These are phyloP conservation scores for Micromys minutus DNA, from an alignment of 2,113 vertebrate genomes.

Conservation along the genomic window DNA sequence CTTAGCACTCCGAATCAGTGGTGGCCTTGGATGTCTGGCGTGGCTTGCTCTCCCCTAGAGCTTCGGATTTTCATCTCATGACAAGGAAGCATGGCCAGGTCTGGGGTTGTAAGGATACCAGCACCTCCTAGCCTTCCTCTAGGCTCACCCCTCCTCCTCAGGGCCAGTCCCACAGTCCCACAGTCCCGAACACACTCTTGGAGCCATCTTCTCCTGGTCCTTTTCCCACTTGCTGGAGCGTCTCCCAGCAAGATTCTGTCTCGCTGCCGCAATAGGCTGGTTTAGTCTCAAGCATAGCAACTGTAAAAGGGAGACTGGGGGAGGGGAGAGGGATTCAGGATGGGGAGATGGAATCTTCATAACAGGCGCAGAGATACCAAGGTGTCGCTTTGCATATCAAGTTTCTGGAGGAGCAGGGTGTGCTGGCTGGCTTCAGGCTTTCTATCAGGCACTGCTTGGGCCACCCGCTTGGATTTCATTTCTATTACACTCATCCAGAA, in stretches of 20 bases:
- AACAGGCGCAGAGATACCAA: background rate
- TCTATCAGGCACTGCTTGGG: background rate
- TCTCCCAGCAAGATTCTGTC: background rate
- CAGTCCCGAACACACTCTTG: background rate
- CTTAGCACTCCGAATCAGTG: background rate
- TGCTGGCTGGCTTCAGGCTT: background rate
- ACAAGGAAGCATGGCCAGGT: background rate
- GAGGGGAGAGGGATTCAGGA: background rate
- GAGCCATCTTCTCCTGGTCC: background rate
- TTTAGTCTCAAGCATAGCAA: background rate
- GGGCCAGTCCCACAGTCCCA: background rate
- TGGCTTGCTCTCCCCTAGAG: background rate
- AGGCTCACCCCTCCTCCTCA: no score
- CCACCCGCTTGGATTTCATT: background rate
- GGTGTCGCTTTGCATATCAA: background rate
- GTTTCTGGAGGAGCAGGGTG: background rate
- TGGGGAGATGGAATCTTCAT: no score
- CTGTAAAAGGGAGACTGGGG: background rate
- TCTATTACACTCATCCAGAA: background rate
- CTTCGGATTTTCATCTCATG: background rate
- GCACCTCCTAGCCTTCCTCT: background rate
- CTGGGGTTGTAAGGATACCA: no score
- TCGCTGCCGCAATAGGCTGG: background rate
- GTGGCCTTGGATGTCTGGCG: background rate
- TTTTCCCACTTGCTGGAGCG: no score